Base-by-base conservation (phyloP, 2,888 invertebrate species). In the Tupiocoris notatus region DNA sequence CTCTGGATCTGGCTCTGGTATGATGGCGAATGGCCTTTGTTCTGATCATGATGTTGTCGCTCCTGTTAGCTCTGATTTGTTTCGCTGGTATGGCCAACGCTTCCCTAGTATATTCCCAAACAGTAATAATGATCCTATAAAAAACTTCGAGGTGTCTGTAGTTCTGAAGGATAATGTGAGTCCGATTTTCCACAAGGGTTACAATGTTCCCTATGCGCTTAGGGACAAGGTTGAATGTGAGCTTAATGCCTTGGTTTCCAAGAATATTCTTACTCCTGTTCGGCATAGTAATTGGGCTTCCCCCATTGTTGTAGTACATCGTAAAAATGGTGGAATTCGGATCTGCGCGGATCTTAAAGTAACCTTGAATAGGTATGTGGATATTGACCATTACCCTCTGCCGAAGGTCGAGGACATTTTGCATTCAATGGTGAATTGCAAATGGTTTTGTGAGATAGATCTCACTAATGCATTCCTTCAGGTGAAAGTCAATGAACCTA, bases 341-440 rank as follows among this genome's bases (percentile, higher is more conserved):
- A 79, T 83, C 17, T 83, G 82, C 78, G 81, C 81, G 0, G 81
- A 83, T 80, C 82, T 81, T 59, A 82, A 82, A 73, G 79, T 76
- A 58, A 81, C 82, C 0, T 9, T 81, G 17, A 82, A 83, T 71
- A 66, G 39, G 12, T 75, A 74, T 6, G 39, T 82, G 23, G 77
- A 81, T 59, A 78, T 79, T 20, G 81, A 82, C 22, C 81, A 81
- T 54, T 82, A 81, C 66, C 81, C 81, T 9, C 80, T 83, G 75
- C 82, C 82, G 0, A 73, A 77, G 67, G 77, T 80, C 16, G 81
- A 82, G 20, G 81, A 82, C 62, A 80, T 83, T 66, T 82, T 82
- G 78, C 79, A 81, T 3, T 77, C 77, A 9, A 71, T 83, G 25
- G 77, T 71, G 64, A 80, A 79, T 39, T 80, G 80, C 23, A 77